A percentile compares a stretch with the other conserved stretches of the same genome.
phyloP scores from a whole-genome alignment of 2,113 vertebrate genomes.

The Syrmaticus mikado region DNA sequence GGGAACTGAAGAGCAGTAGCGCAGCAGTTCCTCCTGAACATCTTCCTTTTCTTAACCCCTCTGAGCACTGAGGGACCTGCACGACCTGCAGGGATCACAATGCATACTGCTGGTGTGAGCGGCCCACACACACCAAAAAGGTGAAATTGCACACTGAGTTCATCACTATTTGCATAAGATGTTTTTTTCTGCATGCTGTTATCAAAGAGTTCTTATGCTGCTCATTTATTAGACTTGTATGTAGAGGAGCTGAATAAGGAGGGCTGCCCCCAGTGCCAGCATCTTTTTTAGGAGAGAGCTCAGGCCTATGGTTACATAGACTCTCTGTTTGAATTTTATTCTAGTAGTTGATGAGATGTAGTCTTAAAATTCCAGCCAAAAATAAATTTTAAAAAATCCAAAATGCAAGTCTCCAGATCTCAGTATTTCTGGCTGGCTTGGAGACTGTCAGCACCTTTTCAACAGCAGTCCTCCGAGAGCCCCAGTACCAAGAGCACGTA shows the following conservation, averaged over 20 bases:
- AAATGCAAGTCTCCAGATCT: background rate
- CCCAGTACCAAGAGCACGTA: background rate
- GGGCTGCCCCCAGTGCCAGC: background rate
- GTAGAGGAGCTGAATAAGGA: background rate
- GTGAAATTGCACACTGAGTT: background rate
- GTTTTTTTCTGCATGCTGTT: background rate
- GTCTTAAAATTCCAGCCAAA: background rate
- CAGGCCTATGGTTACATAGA: background rate
- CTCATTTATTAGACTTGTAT: background rate
- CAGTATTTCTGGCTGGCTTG: background rate
- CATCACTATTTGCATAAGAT: background rate
- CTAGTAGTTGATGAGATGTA: background rate
- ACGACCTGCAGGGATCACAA: background rate
- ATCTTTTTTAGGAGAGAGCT: background rate
- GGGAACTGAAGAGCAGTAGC: background rate
- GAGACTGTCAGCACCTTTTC: background rate
- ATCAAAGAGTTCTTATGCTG: background rate
- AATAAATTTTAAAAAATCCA: background rate
- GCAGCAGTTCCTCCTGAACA: background rate
- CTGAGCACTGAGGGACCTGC: accelerated
- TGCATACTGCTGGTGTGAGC: background rate
- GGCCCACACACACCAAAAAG: background rate
- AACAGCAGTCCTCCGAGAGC: background rate
- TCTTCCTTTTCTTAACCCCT: background rate
- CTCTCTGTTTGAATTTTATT: background rate